Evolutionary conservation across 2,113 vertebrate genomes (phyloP).

Genomic region (Poeciliopsis retropinna): DNA sequence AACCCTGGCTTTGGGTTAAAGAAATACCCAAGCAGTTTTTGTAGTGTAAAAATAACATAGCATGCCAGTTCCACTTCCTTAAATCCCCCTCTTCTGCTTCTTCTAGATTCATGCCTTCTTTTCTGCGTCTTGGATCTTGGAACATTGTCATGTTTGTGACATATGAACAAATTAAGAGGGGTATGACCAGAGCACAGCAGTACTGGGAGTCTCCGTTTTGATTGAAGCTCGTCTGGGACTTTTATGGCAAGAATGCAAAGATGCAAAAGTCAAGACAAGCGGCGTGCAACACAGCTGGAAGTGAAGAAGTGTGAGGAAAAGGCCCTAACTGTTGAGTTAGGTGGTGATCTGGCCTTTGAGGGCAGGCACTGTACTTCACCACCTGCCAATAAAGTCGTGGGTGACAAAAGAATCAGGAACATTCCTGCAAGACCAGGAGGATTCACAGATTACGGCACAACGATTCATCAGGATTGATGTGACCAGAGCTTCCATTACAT

Average conservation of each 20-base stretch:
- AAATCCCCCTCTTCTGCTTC: conserved; percentile 5
- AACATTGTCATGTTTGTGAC: conserved; percentile 97
- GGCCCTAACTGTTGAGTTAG: background rate
- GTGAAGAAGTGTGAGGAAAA: background rate
- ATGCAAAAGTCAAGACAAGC: background rate
- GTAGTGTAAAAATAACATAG: background rate
- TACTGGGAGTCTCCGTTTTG: conserved; percentile 83
- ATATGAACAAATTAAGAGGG: conserved; percentile 92
- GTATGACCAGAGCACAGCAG: conserved; percentile 70
- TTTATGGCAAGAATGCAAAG: background rate
- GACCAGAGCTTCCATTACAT: conserved; percentile 2
- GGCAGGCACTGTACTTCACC: background rate
- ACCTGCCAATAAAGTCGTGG: background rate
- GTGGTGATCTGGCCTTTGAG: no score
- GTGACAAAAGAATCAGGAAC: background rate
- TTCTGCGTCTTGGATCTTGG: conserved; percentile 91
- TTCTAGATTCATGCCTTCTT: conserved; percentile 90
- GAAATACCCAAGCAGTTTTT: background rate
- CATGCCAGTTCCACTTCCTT: background rate
- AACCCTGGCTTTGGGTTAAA: background rate
- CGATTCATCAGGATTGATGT: conserved; percentile 7
- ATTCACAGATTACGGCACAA: background rate
- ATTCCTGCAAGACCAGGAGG: conserved; percentile 5
- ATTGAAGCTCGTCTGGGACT: conserved; percentile 11
- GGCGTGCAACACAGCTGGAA: background rate